Evolutionary conservation across 2,888 invertebrate species (phyloP), one percentile per base, ranked within the genome.

Genomic region (Andricus curvator): DNA sequence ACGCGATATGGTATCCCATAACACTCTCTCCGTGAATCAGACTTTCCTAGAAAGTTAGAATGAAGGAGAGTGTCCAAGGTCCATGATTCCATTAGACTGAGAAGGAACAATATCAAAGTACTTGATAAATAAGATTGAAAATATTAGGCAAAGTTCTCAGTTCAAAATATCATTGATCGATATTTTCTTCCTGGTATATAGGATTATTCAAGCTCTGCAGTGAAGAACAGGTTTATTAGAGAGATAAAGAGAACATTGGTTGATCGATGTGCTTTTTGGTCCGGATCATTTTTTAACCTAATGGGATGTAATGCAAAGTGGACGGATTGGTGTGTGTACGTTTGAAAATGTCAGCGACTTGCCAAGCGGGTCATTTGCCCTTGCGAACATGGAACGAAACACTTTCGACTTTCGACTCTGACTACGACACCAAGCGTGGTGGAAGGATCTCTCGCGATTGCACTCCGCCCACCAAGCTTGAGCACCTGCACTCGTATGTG

Each of bases 291-390:
- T 74, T 74, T 56, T 51, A n/a, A 51, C 9, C 9, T 29, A 74
- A 37, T 74, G 33, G 74, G 56, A 74, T 74, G 33, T 33, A 74
- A 74, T 74, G 11, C 51, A 33, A 33, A 74, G 29, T 74, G 74
- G 74, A n/a, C 33, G 74, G 56, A 74, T 74, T 74, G 74, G 74
- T 37, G 74, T 56, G 56, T 56, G 74, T 56, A 33, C 33, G 80
- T 82, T 82, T 80, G 82, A 84, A 84, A 84, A 84, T 84, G 82
- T 84, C 84, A 84, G 84, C 84, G 81, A 84, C 84, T 84, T 78
- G 82, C 84, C 81, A 60, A 82, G 80, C 84, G 81, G 82, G 84
- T 84, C 80, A 81, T 74, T 82, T 81, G 84, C 81, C 82, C 82
- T 84, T 84, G 84, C 78, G 79, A 81, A 78, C 80, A 77, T 66